Base-by-base conservation (phyloP, 2,797 vertebrate genomes). In the Liparis tanakae region DNA sequence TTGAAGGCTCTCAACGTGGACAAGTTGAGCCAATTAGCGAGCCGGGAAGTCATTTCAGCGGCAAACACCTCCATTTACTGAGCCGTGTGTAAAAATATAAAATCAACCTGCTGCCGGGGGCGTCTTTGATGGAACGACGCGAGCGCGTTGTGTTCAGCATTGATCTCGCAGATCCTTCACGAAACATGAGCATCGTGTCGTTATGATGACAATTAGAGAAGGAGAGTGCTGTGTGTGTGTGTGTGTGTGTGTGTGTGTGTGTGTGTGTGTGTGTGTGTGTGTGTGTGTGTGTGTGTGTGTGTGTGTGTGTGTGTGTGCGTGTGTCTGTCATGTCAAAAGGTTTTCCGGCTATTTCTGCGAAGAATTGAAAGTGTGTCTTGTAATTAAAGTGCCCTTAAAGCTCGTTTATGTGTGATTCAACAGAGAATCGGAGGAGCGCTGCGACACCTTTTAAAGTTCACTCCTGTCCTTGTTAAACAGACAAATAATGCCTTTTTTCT, bases 11-110 rank as follows among this genome's bases (percentile, higher is more conserved):
- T 82, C 85, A 51, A 7, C 48, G 48, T 73, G 76, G 80, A 86
- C 84, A 74, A 77, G 81, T 74, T 65, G 76, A 81, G 82, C 82
- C 85, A 91, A 90, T 92, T 90, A 90, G 80, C 7, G 51, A 78
- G 68, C 36, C 1, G 10, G 34, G 76, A 82, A 80, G 71, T 70
- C 74, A 50, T 72, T 83, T 63, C 9, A 3, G 39, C 13, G 0
- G 57, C 65, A 59, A 56, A 36, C 22, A 1, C 33, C 60, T 46
- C 13, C 44, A 20, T 77, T 80, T 67, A 61, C 68, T 17, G 6
- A 17, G 39, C 30, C 55, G 55, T 72, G 64, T 75, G 60, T 13
- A 34, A n/a, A 6, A 0, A 22, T 44, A 33, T 63, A 17, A 34
- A n/a, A 7, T 0, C 15, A 44, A 33, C 54, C 41, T 0, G 0